Evolutionary conservation across 2,113 vertebrate species (phyloP).

Genomic region (Cyanistes caeruleus): DNA sequence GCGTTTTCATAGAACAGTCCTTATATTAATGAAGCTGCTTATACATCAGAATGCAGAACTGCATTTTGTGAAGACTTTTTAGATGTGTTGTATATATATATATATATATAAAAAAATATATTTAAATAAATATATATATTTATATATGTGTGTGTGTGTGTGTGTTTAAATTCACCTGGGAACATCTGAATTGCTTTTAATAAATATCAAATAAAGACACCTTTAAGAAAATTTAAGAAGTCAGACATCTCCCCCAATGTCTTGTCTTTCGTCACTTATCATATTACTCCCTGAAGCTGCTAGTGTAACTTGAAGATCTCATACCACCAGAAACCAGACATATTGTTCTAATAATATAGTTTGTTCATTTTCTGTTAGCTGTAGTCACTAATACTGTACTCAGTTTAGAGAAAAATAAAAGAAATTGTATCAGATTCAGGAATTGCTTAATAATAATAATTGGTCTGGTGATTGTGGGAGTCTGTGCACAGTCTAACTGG

Average conservation of each 20-base stretch:
- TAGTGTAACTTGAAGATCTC: neutral
- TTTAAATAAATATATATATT: neutral
- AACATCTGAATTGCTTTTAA: neutral
- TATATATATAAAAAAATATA: neutral
- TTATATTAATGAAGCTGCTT: neutral
- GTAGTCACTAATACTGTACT: neutral
- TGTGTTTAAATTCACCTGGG: neutral
- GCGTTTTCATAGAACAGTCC: neutral
- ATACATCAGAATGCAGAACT: neutral
- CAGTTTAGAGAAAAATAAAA: neutral
- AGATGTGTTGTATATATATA: neutral
- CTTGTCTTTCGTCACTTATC: neutral
- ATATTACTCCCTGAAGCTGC: neutral
- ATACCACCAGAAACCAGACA: neutral
- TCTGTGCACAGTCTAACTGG: neutral
- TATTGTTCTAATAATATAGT: neutral
- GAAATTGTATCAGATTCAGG: neutral
- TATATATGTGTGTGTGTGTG: neutral
- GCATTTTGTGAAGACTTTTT: neutral
- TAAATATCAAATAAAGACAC: neutral
- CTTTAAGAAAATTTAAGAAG: neutral
- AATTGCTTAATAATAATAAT: neutral
- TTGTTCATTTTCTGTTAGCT: neutral
- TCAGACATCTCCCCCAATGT: neutral
- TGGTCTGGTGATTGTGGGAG: neutral